These are phyloP conservation scores for Pardosa pseudoannulata DNA, from an alignment of 2,888 invertebrate genomes.

Conservation along the genomic window DNA sequence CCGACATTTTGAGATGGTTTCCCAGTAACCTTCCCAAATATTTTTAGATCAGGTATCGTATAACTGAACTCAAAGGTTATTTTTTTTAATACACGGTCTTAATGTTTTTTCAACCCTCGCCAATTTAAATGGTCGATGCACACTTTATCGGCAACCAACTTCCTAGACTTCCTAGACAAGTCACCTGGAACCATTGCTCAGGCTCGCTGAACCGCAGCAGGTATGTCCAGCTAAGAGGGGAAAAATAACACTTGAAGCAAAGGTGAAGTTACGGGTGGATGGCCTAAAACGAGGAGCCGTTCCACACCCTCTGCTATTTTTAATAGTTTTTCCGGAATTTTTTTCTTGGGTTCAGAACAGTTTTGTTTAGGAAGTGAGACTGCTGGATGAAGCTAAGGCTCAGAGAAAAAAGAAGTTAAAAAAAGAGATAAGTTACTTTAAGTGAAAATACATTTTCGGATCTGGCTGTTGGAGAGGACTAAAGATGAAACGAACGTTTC, in stretches of 20 bases:
- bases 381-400: no score
- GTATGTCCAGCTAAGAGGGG: slow-evolving; percentile 46
- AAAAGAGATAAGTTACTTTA: no score
- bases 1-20: no score
- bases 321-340: slow-evolving; percentile 11
- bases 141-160: slow-evolving; percentile 31
- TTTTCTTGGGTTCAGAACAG: not conserved
- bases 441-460: no score
- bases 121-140: slow-evolving; percentile 6
- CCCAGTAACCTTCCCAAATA: no score
- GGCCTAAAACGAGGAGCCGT: slow-evolving; percentile 48
- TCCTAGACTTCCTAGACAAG: slow-evolving; percentile 52
- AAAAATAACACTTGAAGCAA: slow-evolving; percentile 35
- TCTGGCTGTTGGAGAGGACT: no score
- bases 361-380: not conserved
- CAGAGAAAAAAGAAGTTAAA: no score
- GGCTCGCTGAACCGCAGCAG: slow-evolving; percentile 55
- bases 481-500: no score
- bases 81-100: not conserved
- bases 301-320: not conserved
- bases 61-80: no score
- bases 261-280: slow-evolving; percentile 64
- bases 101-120: not conserved
- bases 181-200: slow-evolving; percentile 67
- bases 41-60: no score